Evolutionary conservation across 2,113 vertebrate genomes (phyloP).

Genomic region (Bambusicola thoracicus): DNA sequence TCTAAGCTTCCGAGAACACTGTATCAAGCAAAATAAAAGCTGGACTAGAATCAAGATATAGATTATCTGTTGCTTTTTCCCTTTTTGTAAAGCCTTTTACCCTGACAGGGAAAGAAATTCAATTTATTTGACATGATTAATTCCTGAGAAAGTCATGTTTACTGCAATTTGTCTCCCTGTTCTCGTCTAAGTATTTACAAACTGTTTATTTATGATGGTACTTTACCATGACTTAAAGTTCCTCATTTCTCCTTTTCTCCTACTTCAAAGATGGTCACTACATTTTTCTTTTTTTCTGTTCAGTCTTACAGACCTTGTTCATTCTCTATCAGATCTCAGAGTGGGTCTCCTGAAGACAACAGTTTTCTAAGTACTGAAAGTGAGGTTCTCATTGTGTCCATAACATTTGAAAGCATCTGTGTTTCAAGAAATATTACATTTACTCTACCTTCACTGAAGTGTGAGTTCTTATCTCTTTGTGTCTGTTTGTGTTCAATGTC

Average conservation of each 20-base stretch:
- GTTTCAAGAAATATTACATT: not conserved
- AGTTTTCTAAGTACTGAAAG: not conserved
- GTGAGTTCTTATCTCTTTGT: not conserved
- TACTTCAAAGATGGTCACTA: not conserved
- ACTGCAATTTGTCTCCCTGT: not conserved
- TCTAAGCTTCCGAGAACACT: not conserved
- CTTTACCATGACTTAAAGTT: not conserved
- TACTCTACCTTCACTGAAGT: not conserved
- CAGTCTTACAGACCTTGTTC: not conserved
- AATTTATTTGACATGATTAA: constrained; percentile 21
- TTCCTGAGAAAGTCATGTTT: not conserved
- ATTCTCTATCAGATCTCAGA: not conserved
- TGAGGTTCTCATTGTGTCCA: not conserved
- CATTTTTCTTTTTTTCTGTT: not conserved
- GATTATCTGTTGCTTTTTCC: not conserved
- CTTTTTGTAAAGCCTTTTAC: not conserved
- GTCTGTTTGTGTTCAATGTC: not conserved
- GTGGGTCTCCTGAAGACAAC: not conserved
- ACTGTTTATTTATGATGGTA: not conserved
- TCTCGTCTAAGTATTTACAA: not conserved
- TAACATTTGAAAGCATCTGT: not conserved
- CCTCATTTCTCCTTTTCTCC: not conserved
- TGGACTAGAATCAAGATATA: not conserved
- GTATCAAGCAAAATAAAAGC: not conserved
- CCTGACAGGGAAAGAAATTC: not conserved